phyloP scores from a whole-genome alignment of 1,140 invertebrate species.

The Cydia pomonella region DNA sequence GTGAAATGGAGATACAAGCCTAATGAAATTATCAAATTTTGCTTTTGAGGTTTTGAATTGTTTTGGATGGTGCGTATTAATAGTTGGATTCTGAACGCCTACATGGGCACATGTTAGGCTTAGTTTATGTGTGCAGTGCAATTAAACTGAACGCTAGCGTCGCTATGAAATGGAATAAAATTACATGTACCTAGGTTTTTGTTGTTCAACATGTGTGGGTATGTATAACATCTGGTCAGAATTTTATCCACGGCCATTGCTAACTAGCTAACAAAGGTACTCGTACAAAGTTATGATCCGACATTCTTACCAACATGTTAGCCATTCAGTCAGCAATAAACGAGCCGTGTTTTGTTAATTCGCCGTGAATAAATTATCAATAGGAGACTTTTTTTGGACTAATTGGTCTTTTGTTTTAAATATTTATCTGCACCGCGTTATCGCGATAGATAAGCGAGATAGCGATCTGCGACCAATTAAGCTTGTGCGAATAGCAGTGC shows the following conservation, averaged over 20 bases:
- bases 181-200: too few relatives aligned
- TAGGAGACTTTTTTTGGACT: conserved; percentile 17
- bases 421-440: conserved; percentile 8
- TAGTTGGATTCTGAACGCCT: too few relatives aligned
- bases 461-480: conserved; percentile 24
- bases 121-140: too few relatives aligned
- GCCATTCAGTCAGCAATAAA: background rate
- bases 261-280: background rate
- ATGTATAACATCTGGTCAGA: too few relatives aligned
- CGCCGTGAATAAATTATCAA: conserved; percentile 10
- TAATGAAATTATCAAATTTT: background rate
- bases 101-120: too few relatives aligned
- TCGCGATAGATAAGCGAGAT: conserved; percentile 18
- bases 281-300: background rate
- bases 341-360: conserved; percentile 11
- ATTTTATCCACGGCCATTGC: too few relatives aligned
- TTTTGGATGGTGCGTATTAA: background rate
- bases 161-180: too few relatives aligned
- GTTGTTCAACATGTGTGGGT: too few relatives aligned
- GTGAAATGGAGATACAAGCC: background rate
- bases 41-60: background rate
- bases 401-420: conserved; percentile 32
- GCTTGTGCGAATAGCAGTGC: background rate
- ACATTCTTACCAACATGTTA: background rate
- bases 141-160: too few relatives aligned